These are phyloP conservation scores for Lynx canadensis DNA, from an alignment of 2,113 vertebrate species.

Conservation along the genomic window DNA sequence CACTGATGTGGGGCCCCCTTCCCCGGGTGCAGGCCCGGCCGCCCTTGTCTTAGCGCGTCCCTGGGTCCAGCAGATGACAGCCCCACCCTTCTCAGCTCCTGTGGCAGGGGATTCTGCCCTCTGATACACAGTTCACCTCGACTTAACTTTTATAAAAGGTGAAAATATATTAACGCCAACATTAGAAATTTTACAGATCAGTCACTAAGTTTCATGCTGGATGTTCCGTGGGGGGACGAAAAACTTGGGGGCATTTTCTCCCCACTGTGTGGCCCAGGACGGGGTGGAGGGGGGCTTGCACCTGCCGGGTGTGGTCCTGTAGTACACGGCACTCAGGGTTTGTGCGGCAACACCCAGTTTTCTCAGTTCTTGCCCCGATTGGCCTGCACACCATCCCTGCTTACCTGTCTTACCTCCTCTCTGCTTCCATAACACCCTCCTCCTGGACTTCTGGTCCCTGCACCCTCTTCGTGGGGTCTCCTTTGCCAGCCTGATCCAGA, in stretches of 20 bases:
- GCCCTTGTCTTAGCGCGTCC: background rate
- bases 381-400: background rate
- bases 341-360: rapidly evolving
- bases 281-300: background rate
- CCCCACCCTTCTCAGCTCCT: rapidly evolving
- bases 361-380: background rate
- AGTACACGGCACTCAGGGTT: rapidly evolving
- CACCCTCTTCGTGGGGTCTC: background rate
- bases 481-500: background rate
- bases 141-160: background rate
- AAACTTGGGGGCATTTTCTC: background rate
- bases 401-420: background rate
- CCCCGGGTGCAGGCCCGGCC: too few species aligned
- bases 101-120: background rate
- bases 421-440: rapidly evolving
- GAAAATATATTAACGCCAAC: background rate
- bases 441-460: background rate
- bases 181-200: background rate
- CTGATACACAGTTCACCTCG: rapidly evolving
- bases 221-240: rapidly evolving
- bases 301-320: rapidly evolving
- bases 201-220: background rate
- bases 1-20: background rate
- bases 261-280: background rate
- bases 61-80: background rate